Evolutionary conservation across 2,888 invertebrate genomes (phyloP), one percentile per base, ranked within the genome.

Genomic region (Eupithecia insigniata): DNA sequence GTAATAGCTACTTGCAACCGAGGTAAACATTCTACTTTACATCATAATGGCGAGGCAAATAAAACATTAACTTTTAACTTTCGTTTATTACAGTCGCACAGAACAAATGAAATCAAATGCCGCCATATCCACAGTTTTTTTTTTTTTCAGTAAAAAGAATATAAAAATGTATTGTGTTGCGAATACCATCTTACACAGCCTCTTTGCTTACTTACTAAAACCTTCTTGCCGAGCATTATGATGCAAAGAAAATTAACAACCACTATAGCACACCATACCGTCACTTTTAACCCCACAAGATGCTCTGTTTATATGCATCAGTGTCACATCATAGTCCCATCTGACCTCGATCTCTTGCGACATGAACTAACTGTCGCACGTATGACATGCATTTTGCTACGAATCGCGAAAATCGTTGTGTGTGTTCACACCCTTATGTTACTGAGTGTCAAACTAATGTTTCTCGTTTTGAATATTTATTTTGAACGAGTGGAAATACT

Each of bases 261-360:
- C 46, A 46, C 7, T 8, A 26, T 0, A 26, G 16, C 4, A 58
- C 0, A 28, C 28, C 28, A 58, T 28, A 28, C 28, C 58, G 16
- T 28, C 28, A 55, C 55, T 1, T 28, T n/a, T 26, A 8, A 66
- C 66, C 69, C 28, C 70, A 70, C 70, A 69, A 58, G 72, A 66
- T 58, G 71, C 51, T 61, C 60, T 73, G 64, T 76, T 74, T 72
- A 39, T 58, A 74, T 74, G 71, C 72, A 73, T 73, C 67, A 72
- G 74, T 62, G 7, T 30, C 51, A 18, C 18, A 66, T 74, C 69
- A 62, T 61, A 60, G 60, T n/a, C 70, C 51, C 12, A 58, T 51
- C n/a, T 69, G 71, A 66, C 74, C 71, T 22, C 43, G 55, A 69
- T 71, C 73, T 32, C 28, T 70, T 74, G 70, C 72, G 60, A 67